Percentiles rank a stretch among this genome's conserved stretches.
phyloP scores from a whole-genome alignment of 2,113 vertebrate genomes.

The Ia io region DNA sequence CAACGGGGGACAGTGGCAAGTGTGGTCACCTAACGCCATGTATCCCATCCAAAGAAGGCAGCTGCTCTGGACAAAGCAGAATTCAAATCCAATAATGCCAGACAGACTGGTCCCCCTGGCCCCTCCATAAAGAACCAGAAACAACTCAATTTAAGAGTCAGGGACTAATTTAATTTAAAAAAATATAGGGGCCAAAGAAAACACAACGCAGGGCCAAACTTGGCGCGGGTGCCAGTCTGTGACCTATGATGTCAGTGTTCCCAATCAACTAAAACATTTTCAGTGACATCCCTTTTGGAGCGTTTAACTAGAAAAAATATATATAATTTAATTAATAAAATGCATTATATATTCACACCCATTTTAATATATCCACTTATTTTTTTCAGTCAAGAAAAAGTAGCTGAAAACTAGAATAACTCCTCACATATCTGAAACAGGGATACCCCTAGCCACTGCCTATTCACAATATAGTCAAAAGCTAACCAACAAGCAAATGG shows the following conservation, averaged over 20 bases:
- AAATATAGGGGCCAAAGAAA: background rate
- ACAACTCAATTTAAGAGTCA: background rate
- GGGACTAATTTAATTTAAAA: background rate
- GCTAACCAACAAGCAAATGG: background rate
- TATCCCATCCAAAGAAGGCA: background rate
- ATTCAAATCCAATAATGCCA: background rate
- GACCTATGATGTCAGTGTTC: background rate
- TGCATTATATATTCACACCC: background rate
- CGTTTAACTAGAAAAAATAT: background rate
- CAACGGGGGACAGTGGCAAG: background rate
- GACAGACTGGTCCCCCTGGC: no score
- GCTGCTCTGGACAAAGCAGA: background rate
- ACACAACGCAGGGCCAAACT: background rate
- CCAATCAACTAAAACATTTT: background rate
- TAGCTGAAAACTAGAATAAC: background rate
- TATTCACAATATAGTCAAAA: background rate
- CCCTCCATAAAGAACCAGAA: background rate
- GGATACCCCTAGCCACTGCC: background rate
- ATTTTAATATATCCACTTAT: background rate
- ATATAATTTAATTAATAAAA: background rate
- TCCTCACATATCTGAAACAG: background rate
- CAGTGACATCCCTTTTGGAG: background rate
- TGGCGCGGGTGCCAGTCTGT: background rate
- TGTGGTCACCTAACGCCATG: accelerated
- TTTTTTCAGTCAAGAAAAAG: background rate